Evolutionary conservation across 2,797 vertebrate genomes (phyloP), one percentile per base, ranked within the genome.

Genomic region (Epinephelus awoara): DNA sequence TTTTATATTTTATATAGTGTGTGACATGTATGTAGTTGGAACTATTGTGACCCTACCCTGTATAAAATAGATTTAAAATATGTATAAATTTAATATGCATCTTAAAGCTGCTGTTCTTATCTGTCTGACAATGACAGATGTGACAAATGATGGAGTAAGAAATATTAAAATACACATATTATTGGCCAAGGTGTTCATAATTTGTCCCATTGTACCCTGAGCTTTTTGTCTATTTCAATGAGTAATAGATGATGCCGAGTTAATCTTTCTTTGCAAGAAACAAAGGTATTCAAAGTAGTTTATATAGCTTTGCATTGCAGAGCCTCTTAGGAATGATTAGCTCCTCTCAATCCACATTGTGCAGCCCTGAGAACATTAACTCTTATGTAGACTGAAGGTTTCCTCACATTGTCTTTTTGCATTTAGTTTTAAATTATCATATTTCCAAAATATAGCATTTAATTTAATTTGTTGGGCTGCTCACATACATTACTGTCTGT

Each of bases 241-340:
- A 66, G 23, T 42, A 66, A 57, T 25, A 68, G 34, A 52, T 40
- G 40, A 23, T 71, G 49, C 23, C 49, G 14, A 6, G 50, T 51
- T 77, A 84, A 86, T 84, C 70, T 78, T 75, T 77, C 55, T 79
- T 71, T 81, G 84, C 78, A 59, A 80, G 75, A 80, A 87, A 82
- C 84, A 83, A 87, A 90, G 70, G 84, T 73, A 86, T 88, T 91
- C 65, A 78, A 88, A 88, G 75, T 79, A 71, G 86, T 90, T 90
- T 90, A 85, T 80, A 71, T 80, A 80, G 87, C 76, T 85, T 85
- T 89, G 83, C 86, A 82, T 84, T 80, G 66, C 87, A 90, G 88
- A 93, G 84, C 84, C 77, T 90, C 88, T 92, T 92, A 90, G 57
- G 85, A 85, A 89, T 86, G 69, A 90, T 93, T 88, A 93, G 78